Percentiles rank a stretch among this genome's conserved stretches.
phyloP scores from a whole-genome alignment of 2,113 vertebrate genomes.

The Neodontobutis hainanensis region DNA sequence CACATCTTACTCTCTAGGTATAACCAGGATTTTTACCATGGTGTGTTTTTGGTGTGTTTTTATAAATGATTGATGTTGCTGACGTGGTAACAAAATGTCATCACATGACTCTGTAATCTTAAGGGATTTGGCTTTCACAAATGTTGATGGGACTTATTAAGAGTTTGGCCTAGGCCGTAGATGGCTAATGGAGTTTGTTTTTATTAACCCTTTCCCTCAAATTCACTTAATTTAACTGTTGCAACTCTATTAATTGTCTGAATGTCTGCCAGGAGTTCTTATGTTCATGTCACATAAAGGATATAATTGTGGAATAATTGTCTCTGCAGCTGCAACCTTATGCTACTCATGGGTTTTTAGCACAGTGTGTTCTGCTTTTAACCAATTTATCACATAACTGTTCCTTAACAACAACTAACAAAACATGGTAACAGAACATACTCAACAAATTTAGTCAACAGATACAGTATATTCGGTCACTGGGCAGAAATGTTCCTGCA shows the following conservation, averaged over 20 bases:
- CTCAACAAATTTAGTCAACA: not conserved
- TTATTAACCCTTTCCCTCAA: too few relatives aligned
- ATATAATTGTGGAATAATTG: constrained; percentile 32
- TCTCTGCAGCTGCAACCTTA: constrained; percentile 25
- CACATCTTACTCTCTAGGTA: too few relatives aligned
- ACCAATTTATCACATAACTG: constrained; percentile 27
- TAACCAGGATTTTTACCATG: too few relatives aligned
- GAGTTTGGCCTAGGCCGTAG: too few relatives aligned
- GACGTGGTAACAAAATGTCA: constrained; percentile 3
- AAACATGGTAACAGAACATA: constrained; percentile 4
- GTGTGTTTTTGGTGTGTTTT: too few relatives aligned
- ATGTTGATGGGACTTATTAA: too few relatives aligned
- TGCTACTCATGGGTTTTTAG: constrained; percentile 7
- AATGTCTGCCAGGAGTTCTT: constrained; percentile 14
- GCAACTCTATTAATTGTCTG: not conserved
- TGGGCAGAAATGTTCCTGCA: too few relatives aligned
- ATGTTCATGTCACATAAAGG: constrained; percentile 1
- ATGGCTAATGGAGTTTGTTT: not conserved
- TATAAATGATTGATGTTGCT: constrained; percentile 25
- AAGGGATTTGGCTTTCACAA: too few relatives aligned
- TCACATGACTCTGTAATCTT: too few relatives aligned
- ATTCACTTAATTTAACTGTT: too few relatives aligned
- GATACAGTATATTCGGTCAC: not conserved
- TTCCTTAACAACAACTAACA: constrained; percentile 12
- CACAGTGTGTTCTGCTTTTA: constrained; percentile 16